phyloP scores from a whole-genome alignment of 2,113 vertebrate species.

The Scomber japonicus region DNA sequence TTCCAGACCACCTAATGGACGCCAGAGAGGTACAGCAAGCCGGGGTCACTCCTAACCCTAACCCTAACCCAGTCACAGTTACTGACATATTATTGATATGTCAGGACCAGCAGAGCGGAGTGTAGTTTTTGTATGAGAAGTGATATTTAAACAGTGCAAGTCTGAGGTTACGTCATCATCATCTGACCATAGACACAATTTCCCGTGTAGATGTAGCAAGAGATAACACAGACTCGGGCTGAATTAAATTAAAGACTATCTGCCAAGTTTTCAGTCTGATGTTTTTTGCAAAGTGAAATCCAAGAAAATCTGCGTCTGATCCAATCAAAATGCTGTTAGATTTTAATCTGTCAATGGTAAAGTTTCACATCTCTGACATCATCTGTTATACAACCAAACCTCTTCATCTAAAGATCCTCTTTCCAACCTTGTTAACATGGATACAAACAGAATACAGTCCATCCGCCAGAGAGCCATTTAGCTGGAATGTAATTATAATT shows the following conservation, averaged over 20 bases:
- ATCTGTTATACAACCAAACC: not conserved
- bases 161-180: not conserved
- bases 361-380: not conserved
- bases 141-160: too few species aligned
- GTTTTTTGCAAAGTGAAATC: not conserved
- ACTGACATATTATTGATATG: too few species aligned
- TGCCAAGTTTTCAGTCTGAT: not conserved
- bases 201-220: not conserved
- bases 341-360: not conserved
- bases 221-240: not conserved
- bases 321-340: not conserved
- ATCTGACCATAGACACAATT: not conserved
- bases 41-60: too few species aligned
- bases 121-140: too few species aligned
- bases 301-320: not conserved
- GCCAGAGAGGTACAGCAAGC: constrained; percentile 91
- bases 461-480: too few species aligned
- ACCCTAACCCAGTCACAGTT: too few species aligned
- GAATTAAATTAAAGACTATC: not conserved
- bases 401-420: not conserved
- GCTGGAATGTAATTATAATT: too few species aligned
- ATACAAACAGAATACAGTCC: not conserved
- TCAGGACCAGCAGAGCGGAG: too few species aligned
- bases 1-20: constrained; percentile 94
- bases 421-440: not conserved